These are phyloP conservation scores for Yponomeuta evonymella DNA, from an alignment of 2,888 invertebrate species.

Conservation along the genomic window DNA sequence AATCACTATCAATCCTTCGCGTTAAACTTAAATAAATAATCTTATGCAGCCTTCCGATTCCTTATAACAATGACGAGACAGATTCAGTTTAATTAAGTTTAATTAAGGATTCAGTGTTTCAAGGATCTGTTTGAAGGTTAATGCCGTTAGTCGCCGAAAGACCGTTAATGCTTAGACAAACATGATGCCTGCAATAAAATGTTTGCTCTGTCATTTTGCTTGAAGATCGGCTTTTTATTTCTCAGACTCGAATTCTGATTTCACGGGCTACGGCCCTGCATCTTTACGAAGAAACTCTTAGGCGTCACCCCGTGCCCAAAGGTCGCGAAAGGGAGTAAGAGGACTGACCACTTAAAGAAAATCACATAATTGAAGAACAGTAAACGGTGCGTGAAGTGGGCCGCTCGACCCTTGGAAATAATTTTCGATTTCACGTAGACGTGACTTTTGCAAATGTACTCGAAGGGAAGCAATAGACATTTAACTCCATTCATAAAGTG, in stretches of 20 bases:
- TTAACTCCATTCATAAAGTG: too few species aligned
- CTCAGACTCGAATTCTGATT: not conserved
- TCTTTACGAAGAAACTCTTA: conserved; percentile 1
- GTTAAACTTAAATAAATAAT: too few species aligned
- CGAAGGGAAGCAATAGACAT: not conserved
- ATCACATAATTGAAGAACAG: conserved; percentile 74
- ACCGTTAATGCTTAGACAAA: too few species aligned
- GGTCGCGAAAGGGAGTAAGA: conserved; percentile 42
- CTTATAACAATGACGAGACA: too few species aligned
- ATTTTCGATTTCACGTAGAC: conserved; percentile 46
- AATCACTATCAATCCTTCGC: too few species aligned
- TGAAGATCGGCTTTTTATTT: not conserved
- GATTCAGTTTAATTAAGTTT: too few species aligned
- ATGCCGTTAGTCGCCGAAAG: too few species aligned
- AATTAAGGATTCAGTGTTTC: too few species aligned
- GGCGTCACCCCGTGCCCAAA: conserved; percentile 30
- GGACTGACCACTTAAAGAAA: conserved; percentile 70
- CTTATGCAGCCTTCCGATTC: too few species aligned
- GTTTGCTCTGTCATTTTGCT: too few species aligned
- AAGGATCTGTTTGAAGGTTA: too few species aligned
- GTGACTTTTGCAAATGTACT: conserved; percentile 36
- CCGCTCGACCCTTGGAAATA: conserved; percentile 44
- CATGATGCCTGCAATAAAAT: too few species aligned
- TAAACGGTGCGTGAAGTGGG: conserved; percentile 70
- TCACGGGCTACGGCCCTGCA: not conserved